These are phyloP conservation scores for Oxycera nigricornis DNA, from an alignment of 2,888 invertebrate species.

Conservation along the genomic window DNA sequence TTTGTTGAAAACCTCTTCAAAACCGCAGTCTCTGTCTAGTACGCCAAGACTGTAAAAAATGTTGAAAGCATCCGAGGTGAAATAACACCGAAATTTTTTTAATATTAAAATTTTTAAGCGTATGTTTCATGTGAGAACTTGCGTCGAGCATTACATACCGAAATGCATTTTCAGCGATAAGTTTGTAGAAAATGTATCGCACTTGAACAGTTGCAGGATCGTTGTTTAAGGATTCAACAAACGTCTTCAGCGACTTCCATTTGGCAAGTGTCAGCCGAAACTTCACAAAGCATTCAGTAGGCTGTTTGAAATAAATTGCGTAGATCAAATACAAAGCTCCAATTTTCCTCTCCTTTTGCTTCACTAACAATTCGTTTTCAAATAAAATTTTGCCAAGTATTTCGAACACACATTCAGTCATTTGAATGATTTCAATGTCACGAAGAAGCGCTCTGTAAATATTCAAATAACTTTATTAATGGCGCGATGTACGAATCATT, in stretches of 20 bases:
- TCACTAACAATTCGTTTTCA: background rate
- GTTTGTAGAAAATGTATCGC: conserved; percentile 44
- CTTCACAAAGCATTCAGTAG: conserved; percentile 44
- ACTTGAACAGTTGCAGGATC: conserved; percentile 39
- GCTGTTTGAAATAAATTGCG: conserved; percentile 47
- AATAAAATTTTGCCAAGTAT: conserved; percentile 34
- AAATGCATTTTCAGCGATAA: conserved; percentile 44
- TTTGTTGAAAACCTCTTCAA: conserved; percentile 37
- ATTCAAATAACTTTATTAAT: too few species aligned
- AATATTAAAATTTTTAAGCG: background rate
- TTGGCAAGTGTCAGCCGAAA: conserved; percentile 41
- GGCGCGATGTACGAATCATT: too few species aligned
- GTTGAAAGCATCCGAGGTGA: background rate
- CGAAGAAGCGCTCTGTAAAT: conserved; percentile 33
- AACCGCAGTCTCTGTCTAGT: conserved; percentile 34
- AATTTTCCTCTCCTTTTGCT: conserved; percentile 1
- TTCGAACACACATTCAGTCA: conserved; percentile 38
- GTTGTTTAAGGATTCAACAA: conserved; percentile 37
- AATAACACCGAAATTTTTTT: background rate
- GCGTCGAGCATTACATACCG: conserved; percentile 16
- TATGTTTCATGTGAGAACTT: background rate
- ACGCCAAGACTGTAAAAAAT: conserved; percentile 38
- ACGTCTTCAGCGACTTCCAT: conserved; percentile 41
- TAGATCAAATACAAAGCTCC: conserved; percentile 46
- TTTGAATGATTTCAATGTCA: conserved; percentile 41